Evolutionary conservation across 2,888 invertebrate genomes (phyloP).

Genomic region (Lysandra bellargus): DNA sequence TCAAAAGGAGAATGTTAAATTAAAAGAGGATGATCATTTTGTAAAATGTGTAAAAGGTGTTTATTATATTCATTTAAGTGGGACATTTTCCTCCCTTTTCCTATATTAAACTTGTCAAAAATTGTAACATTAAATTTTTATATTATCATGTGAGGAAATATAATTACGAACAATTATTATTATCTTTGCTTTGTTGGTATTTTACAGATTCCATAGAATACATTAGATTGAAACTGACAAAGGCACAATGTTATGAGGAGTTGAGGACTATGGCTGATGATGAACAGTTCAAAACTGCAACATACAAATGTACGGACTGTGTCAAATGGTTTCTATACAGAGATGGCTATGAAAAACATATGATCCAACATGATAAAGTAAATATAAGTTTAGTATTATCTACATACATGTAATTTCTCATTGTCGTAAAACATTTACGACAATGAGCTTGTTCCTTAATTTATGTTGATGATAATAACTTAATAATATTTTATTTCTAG

Average conservation of each 20-base stretch:
- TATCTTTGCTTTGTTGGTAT: background rate
- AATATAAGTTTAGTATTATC: too few relatives aligned
- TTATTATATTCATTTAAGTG: background rate
- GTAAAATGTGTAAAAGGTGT: slow-evolving; percentile 33
- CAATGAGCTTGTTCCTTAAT: too few relatives aligned
- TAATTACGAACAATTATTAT: too few relatives aligned
- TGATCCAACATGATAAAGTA: slow-evolving; percentile 53
- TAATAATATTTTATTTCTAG: background rate
- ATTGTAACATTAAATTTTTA: too few relatives aligned
- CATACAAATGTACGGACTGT: slow-evolving; percentile 58
- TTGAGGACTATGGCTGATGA: slow-evolving; percentile 46
- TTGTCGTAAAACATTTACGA: too few relatives aligned
- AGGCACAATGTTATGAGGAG: slow-evolving; percentile 56
- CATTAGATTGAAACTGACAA: slow-evolving; percentile 45
- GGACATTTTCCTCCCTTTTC: background rate
- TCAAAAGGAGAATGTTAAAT: slow-evolving; percentile 38
- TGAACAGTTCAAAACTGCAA: slow-evolving; percentile 48
- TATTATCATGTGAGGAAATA: too few relatives aligned
- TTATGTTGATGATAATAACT: background rate
- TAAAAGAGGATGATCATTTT: slow-evolving; percentile 21
- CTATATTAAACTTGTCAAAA: too few relatives aligned
- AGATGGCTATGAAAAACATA: slow-evolving; percentile 57
- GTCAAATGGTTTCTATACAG: slow-evolving; percentile 60
- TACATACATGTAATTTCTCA: too few relatives aligned
- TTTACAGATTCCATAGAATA: slow-evolving; percentile 2